phyloP scores from a whole-genome alignment of 1,140 invertebrate species.

The Telenomus remus region DNA sequence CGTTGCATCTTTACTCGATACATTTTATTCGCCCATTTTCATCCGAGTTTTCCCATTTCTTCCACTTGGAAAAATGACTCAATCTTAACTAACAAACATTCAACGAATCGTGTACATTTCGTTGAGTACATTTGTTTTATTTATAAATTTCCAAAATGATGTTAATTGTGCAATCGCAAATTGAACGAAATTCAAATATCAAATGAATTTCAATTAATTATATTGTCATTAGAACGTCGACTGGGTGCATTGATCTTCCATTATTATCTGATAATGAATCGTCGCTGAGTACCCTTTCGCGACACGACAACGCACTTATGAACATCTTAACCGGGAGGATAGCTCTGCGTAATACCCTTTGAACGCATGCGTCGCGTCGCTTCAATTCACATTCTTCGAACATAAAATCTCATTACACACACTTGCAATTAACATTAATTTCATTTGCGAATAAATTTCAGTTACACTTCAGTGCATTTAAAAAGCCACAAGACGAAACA shows the following conservation, averaged over 20 bases:
- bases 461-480: background rate
- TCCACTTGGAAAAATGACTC: too few species aligned
- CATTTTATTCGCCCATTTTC: slow-evolving; percentile 5
- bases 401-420: too few species aligned
- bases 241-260: slow-evolving; percentile 35
- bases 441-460: background rate
- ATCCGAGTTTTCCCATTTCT: background rate
- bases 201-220: background rate
- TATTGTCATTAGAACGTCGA: slow-evolving; percentile 30
- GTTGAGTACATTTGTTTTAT: too few species aligned
- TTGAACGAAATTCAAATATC: too few species aligned
- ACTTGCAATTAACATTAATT: slow-evolving; percentile 2
- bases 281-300: slow-evolving; percentile 60
- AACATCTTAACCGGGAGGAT: slow-evolving; percentile 56
- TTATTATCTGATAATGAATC: slow-evolving; percentile 63
- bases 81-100: too few species aligned
- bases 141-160: too few species aligned
- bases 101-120: too few species aligned
- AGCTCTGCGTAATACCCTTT: slow-evolving; percentile 32
- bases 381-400: background rate
- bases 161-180: too few species aligned
- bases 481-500: background rate
- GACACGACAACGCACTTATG: slow-evolving; percentile 72
- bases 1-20: slow-evolving; percentile 34
- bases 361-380: slow-evolving; percentile 3